These are phyloP conservation scores for Colletes collaris DNA, from an alignment of 2,888 invertebrate species.

Conservation along the genomic window DNA sequence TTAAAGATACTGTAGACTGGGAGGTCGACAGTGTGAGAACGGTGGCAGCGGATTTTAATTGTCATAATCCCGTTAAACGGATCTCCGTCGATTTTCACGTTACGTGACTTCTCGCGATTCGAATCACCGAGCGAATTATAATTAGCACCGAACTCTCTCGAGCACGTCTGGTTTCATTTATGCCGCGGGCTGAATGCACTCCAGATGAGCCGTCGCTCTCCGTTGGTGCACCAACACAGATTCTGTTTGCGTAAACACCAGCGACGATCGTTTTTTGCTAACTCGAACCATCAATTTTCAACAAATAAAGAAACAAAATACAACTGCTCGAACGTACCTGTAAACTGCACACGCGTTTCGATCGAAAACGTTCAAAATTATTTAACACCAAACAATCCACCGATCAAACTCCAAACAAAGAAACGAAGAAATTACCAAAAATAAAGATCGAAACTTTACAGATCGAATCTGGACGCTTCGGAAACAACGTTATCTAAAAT, in stretches of 20 bases:
- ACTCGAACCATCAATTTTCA: not conserved
- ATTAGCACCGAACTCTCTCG: slow-evolving; percentile 44
- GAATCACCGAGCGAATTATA: slow-evolving; percentile 43
- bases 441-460: too few relatives aligned
- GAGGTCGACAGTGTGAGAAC: not conserved
- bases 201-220: slow-evolving; percentile 40
- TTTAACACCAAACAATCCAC: too few relatives aligned
- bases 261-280: not conserved
- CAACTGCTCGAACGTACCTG: too few relatives aligned
- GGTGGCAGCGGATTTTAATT: slow-evolving; percentile 36
- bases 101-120: slow-evolving; percentile 44
- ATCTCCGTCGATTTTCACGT: slow-evolving; percentile 27
- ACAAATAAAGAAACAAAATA: not conserved
- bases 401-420: too few relatives aligned
- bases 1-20: not conserved
- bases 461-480: too few relatives aligned
- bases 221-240: slow-evolving; percentile 16
- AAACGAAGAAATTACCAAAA: too few relatives aligned
- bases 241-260: slow-evolving; percentile 32
- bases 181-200: slow-evolving; percentile 42
- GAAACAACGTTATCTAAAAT: too few relatives aligned
- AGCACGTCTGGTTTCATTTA: slow-evolving; percentile 51
- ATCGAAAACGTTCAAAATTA: too few relatives aligned
- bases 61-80: slow-evolving; percentile 22
- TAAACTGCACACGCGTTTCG: too few relatives aligned